A percentile compares a stretch with the other conserved stretches of the same genome.
These are phyloP conservation scores for Eupeodes latifasciatus DNA, from an alignment of 2,888 invertebrate species.

Conservation along the genomic window DNA sequence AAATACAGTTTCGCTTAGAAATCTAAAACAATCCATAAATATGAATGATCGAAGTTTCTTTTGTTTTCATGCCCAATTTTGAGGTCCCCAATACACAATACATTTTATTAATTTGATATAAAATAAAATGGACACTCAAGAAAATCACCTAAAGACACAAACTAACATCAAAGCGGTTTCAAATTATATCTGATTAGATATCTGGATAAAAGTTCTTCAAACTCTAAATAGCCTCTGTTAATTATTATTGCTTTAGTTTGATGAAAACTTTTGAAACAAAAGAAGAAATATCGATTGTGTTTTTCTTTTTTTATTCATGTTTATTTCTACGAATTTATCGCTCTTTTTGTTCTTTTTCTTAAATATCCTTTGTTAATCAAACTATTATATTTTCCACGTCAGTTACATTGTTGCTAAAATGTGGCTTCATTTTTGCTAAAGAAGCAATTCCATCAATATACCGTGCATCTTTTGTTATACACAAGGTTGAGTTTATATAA, in stretches of 20 bases:
- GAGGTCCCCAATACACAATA: too few relatives aligned
- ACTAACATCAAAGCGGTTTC: too few relatives aligned
- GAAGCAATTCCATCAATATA: not conserved
- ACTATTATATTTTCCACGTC: slow-evolving; percentile 5
- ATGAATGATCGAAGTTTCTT: too few relatives aligned
- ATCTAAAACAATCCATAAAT: too few relatives aligned
- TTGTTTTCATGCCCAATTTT: too few relatives aligned
- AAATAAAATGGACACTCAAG: too few relatives aligned
- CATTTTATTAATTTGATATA: too few relatives aligned
- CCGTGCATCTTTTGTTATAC: not conserved
- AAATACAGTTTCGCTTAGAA: too few relatives aligned
- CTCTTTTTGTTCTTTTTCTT: not conserved
- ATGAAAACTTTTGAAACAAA: not conserved
- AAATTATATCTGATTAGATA: too few relatives aligned
- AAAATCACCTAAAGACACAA: too few relatives aligned
- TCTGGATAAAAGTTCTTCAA: too few relatives aligned
- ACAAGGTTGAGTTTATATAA: not conserved
- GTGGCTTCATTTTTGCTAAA: not conserved
- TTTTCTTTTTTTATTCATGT: not conserved
- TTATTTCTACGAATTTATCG: not conserved
- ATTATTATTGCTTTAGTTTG: not conserved
- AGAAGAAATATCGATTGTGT: not conserved
- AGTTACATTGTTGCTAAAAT: slow-evolving; percentile 1
- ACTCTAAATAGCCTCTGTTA: too few relatives aligned
- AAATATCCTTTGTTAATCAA: not conserved